Base-by-base conservation (phyloP, 1,140 invertebrate species). In the fruit fly (Drosophila melanogaster) region DNA sequence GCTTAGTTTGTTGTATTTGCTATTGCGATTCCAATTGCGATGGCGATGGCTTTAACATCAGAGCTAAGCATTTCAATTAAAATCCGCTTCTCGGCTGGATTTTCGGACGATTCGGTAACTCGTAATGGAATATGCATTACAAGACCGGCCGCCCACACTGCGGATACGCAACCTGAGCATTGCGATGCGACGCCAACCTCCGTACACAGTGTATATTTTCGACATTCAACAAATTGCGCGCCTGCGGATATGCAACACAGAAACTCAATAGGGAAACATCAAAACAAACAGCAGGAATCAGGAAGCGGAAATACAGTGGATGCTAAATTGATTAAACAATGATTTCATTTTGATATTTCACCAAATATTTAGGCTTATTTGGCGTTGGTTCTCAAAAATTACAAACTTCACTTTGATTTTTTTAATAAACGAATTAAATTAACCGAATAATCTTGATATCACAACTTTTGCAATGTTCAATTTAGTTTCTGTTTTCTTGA, bases 201-300 rank as follows among this genome's bases (percentile, higher is more conserved):
- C 38, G 49, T 47, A 33, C 22, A 17, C 47, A 40, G 33, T 10
- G 24, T 46, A 37, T 15, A 50, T 67, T 81, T 65, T 81, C 78
- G 70, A 67, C 61, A 83, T 83, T 81, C 78, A 79, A 83, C 83
- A 77, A 87, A 83, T 87, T 89, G 84, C 72, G 84, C 84, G 84
- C 84, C 84, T 89, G 84, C 84, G 84, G 84, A 80, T 89, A 89
- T 84, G 84, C 84, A 83, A 80, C 73, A 67, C 77, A 80, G 84
- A 89, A 89, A 89, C 84, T 89, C 85, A 89, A 89, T 89, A 89
- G 89, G 84, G 79, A 89, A 89, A 89, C 73, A 89, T 56, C 51
- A 51, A 72, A 38, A 3, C 30, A 8, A 54, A n/a, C 44, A 38
- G 47, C 35, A n/a, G 15, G 7, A 35, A 15, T 12, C 38, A 54